Percentiles rank a stretch among this genome's conserved stretches.
Conservation (phyloP, 1,140 invertebrate genomes). For the Drosophila orosa region DNA sequence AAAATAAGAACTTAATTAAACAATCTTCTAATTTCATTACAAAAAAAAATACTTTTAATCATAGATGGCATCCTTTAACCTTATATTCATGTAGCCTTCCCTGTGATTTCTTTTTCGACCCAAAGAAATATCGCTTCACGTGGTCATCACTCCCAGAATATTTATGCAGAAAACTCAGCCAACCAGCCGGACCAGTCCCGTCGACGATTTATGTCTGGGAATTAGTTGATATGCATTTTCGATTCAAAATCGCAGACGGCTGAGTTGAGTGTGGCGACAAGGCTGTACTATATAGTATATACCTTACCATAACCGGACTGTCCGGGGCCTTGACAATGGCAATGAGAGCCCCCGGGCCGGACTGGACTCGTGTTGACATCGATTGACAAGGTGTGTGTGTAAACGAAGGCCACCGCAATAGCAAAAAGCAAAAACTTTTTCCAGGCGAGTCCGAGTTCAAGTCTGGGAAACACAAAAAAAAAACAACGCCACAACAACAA, state of each 20-base stretch:
- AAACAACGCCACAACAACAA: background rate
- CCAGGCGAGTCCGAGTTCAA: conserved; percentile 29
- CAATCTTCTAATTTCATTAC: background rate
- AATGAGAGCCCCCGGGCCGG: conserved; percentile 27
- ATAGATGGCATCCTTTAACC: fast-evolving
- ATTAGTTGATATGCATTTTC: conserved; percentile 58
- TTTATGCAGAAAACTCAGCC: conserved; percentile 30
- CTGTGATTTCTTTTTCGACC: background rate
- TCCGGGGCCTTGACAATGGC: conserved; percentile 71
- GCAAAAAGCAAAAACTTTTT: conserved; percentile 39
- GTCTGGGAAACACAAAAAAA: conserved; percentile 23
- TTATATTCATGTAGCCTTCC: too few relatives aligned
- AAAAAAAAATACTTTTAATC: background rate
- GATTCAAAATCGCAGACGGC: conserved; percentile 55
- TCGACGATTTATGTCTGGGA: conserved; percentile 53
- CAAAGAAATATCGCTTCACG: conserved; percentile 18
- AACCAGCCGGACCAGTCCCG: background rate
- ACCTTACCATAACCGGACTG: conserved; percentile 18
- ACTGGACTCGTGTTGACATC: conserved; percentile 68
- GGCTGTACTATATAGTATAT: conserved; percentile 15
- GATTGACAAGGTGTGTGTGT: conserved; percentile 58
- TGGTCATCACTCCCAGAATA: conserved; percentile 20
- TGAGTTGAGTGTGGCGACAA: conserved; percentile 24
- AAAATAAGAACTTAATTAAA: too few relatives aligned
- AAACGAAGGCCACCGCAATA: conserved; percentile 29